Evolutionary conservation across 2,113 vertebrate species (phyloP).

Genomic region (Colaptes auratus): DNA sequence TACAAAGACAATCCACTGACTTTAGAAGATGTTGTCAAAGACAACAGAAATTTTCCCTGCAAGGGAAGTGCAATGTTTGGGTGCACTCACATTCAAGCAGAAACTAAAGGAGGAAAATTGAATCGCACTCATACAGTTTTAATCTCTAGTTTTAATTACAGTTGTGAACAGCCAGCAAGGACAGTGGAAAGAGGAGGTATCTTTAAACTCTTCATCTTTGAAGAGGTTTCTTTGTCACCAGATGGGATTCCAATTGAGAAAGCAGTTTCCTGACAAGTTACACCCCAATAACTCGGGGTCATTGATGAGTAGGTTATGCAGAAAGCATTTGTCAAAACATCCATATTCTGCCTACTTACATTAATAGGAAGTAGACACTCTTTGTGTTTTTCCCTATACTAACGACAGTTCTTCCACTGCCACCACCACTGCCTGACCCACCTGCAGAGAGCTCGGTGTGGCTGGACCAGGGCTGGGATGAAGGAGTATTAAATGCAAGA

Average conservation of each 20-base stretch:
- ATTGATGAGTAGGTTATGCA: neutral
- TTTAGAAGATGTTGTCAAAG: conserved; percentile 42
- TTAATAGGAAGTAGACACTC: conserved; percentile 44
- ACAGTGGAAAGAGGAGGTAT: conserved; percentile 13
- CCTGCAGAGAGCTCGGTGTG: too few relatives aligned
- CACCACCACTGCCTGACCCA: too few relatives aligned
- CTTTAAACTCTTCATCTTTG: conserved; percentile 51
- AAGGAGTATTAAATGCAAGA: too few relatives aligned
- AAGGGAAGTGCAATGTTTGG: conserved; percentile 28
- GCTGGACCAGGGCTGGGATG: too few relatives aligned
- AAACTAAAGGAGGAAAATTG: conserved; percentile 49
- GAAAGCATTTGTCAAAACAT: conserved; percentile 1
- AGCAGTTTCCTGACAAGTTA: neutral
- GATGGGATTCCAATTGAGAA: conserved; percentile 41
- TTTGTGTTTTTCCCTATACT: neutral
- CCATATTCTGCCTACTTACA: conserved; percentile 40
- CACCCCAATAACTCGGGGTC: neutral
- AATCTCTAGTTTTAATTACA: conserved; percentile 51
- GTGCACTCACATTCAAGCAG: conserved; percentile 53
- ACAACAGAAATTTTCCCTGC: neutral
- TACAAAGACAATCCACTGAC: neutral
- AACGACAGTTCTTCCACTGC: neutral
- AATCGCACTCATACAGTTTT: conserved; percentile 52
- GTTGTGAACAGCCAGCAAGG: conserved; percentile 12
- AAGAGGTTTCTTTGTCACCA: conserved; percentile 41